These are phyloP conservation scores for Chelonoidis abingdonii DNA, from an alignment of 2,113 vertebrate species.

Conservation along the genomic window DNA sequence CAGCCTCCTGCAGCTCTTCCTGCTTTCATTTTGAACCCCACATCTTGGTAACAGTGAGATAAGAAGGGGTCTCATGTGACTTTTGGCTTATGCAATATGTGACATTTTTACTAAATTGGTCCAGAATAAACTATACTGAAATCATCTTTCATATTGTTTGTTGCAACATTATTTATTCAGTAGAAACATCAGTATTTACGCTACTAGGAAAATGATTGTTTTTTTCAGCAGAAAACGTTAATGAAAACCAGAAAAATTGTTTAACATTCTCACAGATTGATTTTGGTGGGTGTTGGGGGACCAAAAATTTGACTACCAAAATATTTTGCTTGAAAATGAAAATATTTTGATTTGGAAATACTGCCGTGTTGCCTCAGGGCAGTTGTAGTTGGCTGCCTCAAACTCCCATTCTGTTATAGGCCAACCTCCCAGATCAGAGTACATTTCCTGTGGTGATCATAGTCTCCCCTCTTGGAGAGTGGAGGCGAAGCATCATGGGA, in stretches of 20 bases:
- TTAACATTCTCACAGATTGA: background rate
- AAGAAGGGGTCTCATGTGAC: background rate
- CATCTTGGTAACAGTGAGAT: background rate
- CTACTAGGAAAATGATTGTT: background rate
- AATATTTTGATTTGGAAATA: background rate
- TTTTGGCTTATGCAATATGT: background rate
- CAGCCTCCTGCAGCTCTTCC: background rate
- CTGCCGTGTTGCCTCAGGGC: background rate
- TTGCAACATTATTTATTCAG: background rate
- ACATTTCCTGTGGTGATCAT: background rate
- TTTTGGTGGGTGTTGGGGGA: background rate
- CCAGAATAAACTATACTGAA: background rate
- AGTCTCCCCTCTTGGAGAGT: background rate
- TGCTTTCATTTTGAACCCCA: background rate
- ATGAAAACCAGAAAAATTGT: background rate
- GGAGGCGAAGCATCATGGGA: background rate
- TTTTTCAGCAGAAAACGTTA: background rate
- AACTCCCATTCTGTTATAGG: slow-evolving; percentile 37
- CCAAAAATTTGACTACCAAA: background rate
- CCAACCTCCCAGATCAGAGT: background rate
- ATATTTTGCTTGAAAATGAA: background rate
- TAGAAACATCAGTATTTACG: background rate
- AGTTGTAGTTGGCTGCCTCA: background rate
- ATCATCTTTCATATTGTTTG: background rate
- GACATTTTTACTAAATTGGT: slow-evolving; percentile 15